Conservation (phyloP, 2,888 invertebrate species). For the Galerucella nymphaeae region DNA sequence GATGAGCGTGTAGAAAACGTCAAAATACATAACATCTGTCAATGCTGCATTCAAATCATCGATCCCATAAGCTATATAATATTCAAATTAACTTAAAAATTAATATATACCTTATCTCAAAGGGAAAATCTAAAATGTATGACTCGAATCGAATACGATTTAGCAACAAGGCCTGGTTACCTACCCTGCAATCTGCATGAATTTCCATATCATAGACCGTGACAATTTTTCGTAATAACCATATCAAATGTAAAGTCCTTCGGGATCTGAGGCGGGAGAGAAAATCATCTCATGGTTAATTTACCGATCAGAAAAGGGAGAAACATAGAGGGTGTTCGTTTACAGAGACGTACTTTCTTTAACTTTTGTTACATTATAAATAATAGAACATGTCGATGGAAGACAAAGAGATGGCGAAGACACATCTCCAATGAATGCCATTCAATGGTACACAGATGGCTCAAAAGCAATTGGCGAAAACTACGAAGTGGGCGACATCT, state of each 20-base stretch:
- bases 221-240: constrained; percentile 50
- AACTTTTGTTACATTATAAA: too few relatives aligned
- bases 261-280: constrained; percentile 44
- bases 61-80: too few relatives aligned
- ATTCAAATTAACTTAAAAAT: too few relatives aligned
- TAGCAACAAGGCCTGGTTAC: constrained; percentile 21
- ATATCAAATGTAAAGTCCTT: constrained; percentile 52
- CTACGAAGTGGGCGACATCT: too few relatives aligned
- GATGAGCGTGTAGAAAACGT: too few relatives aligned
- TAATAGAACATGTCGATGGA: too few relatives aligned
- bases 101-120: background rate
- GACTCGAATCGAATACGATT: constrained; percentile 26
- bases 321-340: constrained; percentile 54
- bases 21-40: too few relatives aligned
- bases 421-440: too few relatives aligned
- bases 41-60: too few relatives aligned
- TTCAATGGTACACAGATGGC: too few relatives aligned
- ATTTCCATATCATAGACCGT: constrained; percentile 51
- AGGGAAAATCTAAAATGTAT: background rate
- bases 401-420: too few relatives aligned
- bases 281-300: constrained; percentile 62
- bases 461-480: too few relatives aligned
- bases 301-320: constrained; percentile 57
- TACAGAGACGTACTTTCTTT: background rate
- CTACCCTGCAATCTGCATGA: constrained; percentile 47